Conservation (phyloP, 2,797 vertebrate genomes). For the Lycodopsis pacificus region DNA sequence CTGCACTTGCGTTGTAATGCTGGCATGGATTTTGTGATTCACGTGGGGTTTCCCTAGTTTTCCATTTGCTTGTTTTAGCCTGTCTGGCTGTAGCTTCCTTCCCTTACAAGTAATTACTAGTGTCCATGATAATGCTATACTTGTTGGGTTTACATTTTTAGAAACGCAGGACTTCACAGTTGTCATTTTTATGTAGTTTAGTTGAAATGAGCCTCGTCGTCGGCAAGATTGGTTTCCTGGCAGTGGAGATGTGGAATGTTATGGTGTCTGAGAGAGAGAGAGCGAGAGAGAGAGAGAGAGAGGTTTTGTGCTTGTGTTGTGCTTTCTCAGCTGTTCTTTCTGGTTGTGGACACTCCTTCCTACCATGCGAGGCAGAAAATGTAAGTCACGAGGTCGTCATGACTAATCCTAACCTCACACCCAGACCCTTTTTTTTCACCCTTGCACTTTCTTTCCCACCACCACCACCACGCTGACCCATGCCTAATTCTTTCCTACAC, state of each 20-base stretch:
- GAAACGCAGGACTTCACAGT: constrained; percentile 6
- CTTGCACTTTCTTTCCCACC: not conserved
- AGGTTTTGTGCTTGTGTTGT: constrained; percentile 55
- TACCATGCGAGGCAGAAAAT: constrained; percentile 73
- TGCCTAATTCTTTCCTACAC: not conserved
- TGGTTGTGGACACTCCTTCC: constrained; percentile 52
- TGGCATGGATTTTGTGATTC: constrained; percentile 51
- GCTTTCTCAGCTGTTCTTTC: constrained; percentile 76
- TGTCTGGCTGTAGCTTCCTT: constrained; percentile 3
- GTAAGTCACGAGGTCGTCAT: constrained; percentile 76
- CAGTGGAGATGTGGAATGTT: constrained; percentile 32
- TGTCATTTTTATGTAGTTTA: constrained; percentile 1
- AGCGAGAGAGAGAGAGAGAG: not conserved
- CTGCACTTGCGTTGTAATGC: not conserved
- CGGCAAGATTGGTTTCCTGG: constrained; percentile 36
- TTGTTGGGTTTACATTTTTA: constrained; percentile 23
- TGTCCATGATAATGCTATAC: not conserved
- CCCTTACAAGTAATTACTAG: constrained; percentile 2
- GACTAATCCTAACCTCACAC: constrained; percentile 64
- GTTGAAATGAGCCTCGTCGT: constrained; percentile 9
- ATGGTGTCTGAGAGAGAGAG: not conserved
- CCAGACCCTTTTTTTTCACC: constrained; percentile 18
- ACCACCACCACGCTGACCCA: not conserved
- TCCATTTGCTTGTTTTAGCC: constrained; percentile 16
- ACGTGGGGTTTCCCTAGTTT: constrained; percentile 66